Evolutionary conservation across 2,113 vertebrate species (phyloP), one percentile per base, ranked within the genome.

Genomic region (Blennius ocellaris): DNA sequence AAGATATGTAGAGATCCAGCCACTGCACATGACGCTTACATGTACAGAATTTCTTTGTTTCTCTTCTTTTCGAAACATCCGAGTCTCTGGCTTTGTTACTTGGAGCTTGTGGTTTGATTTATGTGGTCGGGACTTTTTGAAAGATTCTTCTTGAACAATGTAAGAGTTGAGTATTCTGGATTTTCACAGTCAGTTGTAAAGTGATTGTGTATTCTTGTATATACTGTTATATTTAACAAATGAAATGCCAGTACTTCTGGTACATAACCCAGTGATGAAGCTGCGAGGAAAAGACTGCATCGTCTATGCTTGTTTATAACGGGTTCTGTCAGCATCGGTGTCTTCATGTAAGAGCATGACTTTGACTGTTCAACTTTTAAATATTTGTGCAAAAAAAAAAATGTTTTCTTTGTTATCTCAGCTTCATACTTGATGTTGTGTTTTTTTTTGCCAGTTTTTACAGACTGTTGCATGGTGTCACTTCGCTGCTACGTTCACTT

Each of bases 181-280:
- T 85, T 83, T 64, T 43, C 65, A 70, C 61, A 67, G 70, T 79
- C 61, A 61, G 62, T 41, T 80, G 81, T 81, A 65, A 73, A 59
- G 68, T 77, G 56, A 60, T 68, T 49, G 67, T 77, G 75, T 72
- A 36, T 76, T 72, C 52, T 51, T 88, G 84, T 90, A 85, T 63
- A 89, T 85, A 82, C 15, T 53, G 21, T 81, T 59, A 65, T 48
- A 53, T 71, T 67, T 48, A 77, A 45, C 10, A 1, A 12, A 11
- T 79, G 14, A 73, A 71, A 41, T 75, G 54, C 67, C 55, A 38
- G 52, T 61, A 17, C 30, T 66, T 82, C 21, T 30, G 2, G 38
- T 44, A 60, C 65, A 43, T 40, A 65, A 55, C 73, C 51, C 54
- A 62, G 71, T 73, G 47, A 74, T 48, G 57, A 55, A 36, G 51